phyloP scores from a whole-genome alignment of 2,797 vertebrate species.

The Amazona finschi region DNA sequence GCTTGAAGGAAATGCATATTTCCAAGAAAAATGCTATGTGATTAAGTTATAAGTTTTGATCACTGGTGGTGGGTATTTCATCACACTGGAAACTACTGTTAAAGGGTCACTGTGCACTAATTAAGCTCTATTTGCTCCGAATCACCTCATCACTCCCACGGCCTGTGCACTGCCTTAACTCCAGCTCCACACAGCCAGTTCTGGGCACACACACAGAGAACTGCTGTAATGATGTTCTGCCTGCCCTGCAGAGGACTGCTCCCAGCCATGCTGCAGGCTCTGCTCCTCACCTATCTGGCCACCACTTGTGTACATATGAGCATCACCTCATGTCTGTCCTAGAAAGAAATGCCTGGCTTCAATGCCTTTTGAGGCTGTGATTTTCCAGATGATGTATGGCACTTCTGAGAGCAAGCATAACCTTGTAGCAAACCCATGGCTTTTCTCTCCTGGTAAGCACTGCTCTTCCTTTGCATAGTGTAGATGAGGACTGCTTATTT shows the following conservation, averaged over 20 bases:
- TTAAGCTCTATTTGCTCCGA: background rate
- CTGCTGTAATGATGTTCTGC: background rate
- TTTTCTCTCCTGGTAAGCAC: background rate
- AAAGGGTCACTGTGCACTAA: background rate
- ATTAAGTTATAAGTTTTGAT: constrained; percentile 29
- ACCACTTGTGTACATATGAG: rapidly evolving
- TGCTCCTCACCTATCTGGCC: background rate
- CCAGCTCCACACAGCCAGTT: rapidly evolving
- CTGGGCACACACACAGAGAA: background rate
- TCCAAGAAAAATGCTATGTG: background rate
- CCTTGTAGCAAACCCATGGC: background rate
- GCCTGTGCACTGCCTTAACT: background rate
- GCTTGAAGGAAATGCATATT: background rate
- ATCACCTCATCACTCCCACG: background rate
- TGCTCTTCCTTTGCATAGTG: background rate
- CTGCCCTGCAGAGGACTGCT: background rate
- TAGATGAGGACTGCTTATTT: background rate
- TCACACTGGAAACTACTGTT: constrained; percentile 13
- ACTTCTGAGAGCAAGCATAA: background rate
- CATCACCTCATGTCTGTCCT: background rate
- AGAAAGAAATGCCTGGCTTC: rapidly evolving
- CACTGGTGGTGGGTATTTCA: background rate
- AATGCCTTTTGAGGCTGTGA: background rate
- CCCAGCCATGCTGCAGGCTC: background rate
- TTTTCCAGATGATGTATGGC: background rate